Percentiles rank a stretch among this genome's conserved stretches.
phyloP scores from a whole-genome alignment of 2,113 vertebrate genomes.

The Microtus ochrogaster region DNA sequence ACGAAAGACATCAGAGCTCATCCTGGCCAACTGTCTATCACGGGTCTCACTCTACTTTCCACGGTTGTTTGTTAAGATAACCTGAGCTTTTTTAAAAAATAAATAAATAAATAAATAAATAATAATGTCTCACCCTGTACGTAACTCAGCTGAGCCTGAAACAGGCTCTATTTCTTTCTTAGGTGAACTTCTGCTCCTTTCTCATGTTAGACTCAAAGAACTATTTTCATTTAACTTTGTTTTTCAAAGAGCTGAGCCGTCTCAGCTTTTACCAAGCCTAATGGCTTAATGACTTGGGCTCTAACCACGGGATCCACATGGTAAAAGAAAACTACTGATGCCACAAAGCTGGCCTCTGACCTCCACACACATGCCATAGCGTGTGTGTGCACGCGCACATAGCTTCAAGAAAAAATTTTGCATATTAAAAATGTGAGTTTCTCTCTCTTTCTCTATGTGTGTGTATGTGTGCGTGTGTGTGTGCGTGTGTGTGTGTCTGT shows the following conservation, averaged over 20 bases:
- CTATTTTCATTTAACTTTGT: background rate
- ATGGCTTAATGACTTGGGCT: background rate
- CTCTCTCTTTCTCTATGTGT: no score
- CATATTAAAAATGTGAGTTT: background rate
- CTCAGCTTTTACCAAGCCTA: background rate
- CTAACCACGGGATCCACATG: background rate
- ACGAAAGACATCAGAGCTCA: background rate
- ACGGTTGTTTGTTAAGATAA: background rate
- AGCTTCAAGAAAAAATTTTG: background rate
- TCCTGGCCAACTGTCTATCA: background rate
- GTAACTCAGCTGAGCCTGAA: background rate
- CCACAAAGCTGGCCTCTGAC: background rate
- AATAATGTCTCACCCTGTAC: background rate
- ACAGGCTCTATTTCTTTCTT: background rate
- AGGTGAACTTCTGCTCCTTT: constrained; percentile 7
- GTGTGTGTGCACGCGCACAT: background rate
- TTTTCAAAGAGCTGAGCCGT: background rate
- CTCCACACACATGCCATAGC: background rate
- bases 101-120: background rate
- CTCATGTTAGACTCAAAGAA: background rate
- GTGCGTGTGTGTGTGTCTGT: background rate
- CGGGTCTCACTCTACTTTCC: background rate
- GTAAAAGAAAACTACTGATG: background rate
- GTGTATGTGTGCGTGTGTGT: background rate
- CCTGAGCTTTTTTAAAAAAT: background rate